Evolutionary conservation across 1,140 invertebrate species (phyloP).

Genomic region (Penaeus vannamei): DNA sequence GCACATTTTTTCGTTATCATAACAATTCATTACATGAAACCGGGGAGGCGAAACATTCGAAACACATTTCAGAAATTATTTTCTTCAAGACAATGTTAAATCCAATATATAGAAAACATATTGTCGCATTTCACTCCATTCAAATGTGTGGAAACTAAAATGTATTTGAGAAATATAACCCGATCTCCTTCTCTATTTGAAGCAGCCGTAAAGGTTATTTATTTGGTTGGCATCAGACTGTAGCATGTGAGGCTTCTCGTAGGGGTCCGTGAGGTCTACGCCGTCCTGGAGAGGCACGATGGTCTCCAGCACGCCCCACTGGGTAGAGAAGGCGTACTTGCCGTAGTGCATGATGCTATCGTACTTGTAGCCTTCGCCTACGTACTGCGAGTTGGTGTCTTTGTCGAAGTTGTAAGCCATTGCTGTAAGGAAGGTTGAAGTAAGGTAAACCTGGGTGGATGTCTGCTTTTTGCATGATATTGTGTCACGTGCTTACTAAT

Average conservation of each 20-base stretch:
- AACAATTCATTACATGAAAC: too few species aligned
- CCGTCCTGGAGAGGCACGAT: constrained; percentile 9
- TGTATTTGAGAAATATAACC: too few species aligned
- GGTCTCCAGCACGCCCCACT: constrained; percentile 40
- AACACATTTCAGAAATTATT: too few species aligned
- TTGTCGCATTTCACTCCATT: too few species aligned
- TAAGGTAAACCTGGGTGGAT: too few species aligned
- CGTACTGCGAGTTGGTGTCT: constrained; percentile 46
- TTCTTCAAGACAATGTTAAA: too few species aligned
- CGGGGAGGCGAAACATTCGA: too few species aligned
- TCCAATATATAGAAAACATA: too few species aligned
- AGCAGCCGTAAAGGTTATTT: constrained; percentile 41
- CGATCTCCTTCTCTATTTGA: background rate
- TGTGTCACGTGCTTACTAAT: too few species aligned
- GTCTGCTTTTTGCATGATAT: too few species aligned
- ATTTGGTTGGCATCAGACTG: constrained; percentile 50
- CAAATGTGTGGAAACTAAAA: too few species aligned
- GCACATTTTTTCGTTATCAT: too few species aligned
- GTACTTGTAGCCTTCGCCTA: constrained; percentile 48
- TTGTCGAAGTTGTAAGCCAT: constrained; percentile 37
- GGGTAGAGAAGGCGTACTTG: constrained; percentile 45
- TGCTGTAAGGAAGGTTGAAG: background rate
- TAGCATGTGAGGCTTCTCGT: constrained; percentile 40
- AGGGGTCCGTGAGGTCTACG: constrained; percentile 13
- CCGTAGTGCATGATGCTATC: constrained; percentile 58